Conservation (phyloP, 2,888 invertebrate genomes). For the Drosophila falleni region DNA sequence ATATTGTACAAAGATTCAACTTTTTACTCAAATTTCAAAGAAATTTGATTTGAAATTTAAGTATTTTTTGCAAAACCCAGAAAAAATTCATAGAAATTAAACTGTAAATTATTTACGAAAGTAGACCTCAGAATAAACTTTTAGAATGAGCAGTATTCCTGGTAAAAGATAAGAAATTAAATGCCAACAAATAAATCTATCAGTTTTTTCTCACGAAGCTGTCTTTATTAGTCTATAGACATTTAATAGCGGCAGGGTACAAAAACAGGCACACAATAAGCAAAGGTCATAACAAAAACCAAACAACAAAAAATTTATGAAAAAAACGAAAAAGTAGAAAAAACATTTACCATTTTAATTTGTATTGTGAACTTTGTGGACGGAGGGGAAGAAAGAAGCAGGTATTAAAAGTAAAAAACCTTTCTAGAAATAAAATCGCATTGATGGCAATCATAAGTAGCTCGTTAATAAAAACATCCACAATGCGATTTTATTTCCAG, state of each 20-base stretch:
- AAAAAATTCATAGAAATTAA: not conserved
- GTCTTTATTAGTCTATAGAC: not conserved
- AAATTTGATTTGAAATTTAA: not conserved
- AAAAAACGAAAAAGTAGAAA: conserved; percentile 2
- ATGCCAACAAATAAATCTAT: not conserved
- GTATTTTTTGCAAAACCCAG: not conserved
- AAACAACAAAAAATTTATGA: conserved; percentile 23
- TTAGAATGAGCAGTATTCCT: not conserved
- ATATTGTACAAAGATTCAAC: too few relatives aligned
- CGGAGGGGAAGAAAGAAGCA: not conserved
- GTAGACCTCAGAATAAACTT: not conserved
- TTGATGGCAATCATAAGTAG: too few relatives aligned
- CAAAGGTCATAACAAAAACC: conserved; percentile 53
- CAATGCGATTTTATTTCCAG: too few relatives aligned
- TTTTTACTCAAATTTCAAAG: too few relatives aligned
- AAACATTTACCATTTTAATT: conserved; percentile 61
- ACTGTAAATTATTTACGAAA: not conserved
- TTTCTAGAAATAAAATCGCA: conserved; percentile 38
- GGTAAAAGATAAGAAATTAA: not conserved
- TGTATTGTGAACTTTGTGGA: conserved; percentile 36
- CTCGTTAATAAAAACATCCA: too few relatives aligned
- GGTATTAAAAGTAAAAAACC: conserved; percentile 19
- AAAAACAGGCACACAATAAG: conserved; percentile 27
- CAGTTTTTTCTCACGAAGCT: not conserved
- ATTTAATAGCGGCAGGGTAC: conserved; percentile 31